phyloP scores from a whole-genome alignment of 2,888 invertebrate genomes.

The Acanthosepion esculentum region DNA sequence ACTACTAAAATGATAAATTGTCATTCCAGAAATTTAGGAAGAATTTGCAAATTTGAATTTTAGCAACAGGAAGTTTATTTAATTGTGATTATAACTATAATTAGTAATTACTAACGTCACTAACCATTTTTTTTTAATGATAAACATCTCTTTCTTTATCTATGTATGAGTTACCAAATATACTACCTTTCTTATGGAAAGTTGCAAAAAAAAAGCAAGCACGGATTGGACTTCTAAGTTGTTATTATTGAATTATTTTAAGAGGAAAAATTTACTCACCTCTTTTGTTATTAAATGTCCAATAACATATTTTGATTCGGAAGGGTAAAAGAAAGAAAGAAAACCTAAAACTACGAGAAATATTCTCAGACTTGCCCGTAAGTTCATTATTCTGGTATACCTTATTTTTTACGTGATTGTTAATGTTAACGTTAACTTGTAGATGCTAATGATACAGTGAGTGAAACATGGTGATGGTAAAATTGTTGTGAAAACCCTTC shows the following conservation, averaged over 20 bases:
- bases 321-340: not conserved
- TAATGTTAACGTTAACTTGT: not conserved
- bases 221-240: too few relatives aligned
- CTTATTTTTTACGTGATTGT: not conserved
- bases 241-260: not conserved
- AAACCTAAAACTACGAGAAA: not conserved
- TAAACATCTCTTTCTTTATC: too few relatives aligned
- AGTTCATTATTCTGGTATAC: not conserved
- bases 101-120: too few relatives aligned
- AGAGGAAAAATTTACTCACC: not conserved
- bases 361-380: not conserved
- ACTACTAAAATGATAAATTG: too few relatives aligned
- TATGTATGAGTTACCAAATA: too few relatives aligned
- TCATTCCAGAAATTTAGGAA: too few relatives aligned
- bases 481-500: not conserved
- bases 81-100: too few relatives aligned
- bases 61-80: too few relatives aligned
- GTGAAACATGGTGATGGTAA: not conserved
- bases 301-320: not conserved
- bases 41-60: too few relatives aligned
- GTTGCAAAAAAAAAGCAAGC: too few relatives aligned
- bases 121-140: too few relatives aligned
- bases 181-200: too few relatives aligned
- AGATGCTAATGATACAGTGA: not conserved
- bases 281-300: not conserved